phyloP scores from a whole-genome alignment of 23 tunicate species.

The Halocynthia roretzi region DNA sequence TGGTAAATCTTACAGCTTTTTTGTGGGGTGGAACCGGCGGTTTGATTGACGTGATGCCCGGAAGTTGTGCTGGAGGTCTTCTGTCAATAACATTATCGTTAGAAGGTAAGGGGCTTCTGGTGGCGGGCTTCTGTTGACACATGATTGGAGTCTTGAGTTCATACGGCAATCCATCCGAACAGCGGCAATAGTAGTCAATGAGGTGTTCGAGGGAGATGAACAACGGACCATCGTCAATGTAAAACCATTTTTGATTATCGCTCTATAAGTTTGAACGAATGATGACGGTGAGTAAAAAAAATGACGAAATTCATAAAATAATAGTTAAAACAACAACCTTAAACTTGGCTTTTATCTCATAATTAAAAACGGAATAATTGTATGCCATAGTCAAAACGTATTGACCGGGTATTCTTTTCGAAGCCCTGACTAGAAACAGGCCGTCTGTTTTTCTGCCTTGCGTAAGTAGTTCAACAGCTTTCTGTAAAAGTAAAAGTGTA shows the following conservation, averaged over 20 bases:
- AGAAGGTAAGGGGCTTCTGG: too few species aligned
- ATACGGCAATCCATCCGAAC: constrained; percentile 87
- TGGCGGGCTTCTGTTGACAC: neutral
- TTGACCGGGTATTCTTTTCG: constrained; percentile 79
- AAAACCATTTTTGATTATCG: constrained; percentile 53
- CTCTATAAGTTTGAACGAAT: constrained; percentile 7
- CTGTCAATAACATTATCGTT: neutral
- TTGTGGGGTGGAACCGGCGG: neutral
- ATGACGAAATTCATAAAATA: neutral
- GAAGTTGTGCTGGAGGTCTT: constrained; percentile 21
- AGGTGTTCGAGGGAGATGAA: constrained; percentile 73
- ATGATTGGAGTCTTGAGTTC: constrained; percentile 62
- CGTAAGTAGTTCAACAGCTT: constrained; percentile 79
- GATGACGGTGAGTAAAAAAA: neutral
- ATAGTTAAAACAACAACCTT: neutral
- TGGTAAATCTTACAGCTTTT: too few species aligned
- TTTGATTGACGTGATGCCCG: neutral
- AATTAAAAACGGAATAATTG: constrained; percentile 77
- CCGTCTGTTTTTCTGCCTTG: constrained; percentile 70
- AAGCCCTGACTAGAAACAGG: constrained; percentile 75
- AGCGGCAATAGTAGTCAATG: constrained; percentile 87
- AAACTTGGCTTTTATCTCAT: constrained; percentile 80
- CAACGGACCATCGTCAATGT: constrained; percentile 95
- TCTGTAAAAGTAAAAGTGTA: constrained; percentile 18
- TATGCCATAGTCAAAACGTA: constrained; percentile 90